These are phyloP conservation scores for Cataglyphis altisquamis DNA, from an alignment of 2,888 invertebrate species.

Conservation along the genomic window DNA sequence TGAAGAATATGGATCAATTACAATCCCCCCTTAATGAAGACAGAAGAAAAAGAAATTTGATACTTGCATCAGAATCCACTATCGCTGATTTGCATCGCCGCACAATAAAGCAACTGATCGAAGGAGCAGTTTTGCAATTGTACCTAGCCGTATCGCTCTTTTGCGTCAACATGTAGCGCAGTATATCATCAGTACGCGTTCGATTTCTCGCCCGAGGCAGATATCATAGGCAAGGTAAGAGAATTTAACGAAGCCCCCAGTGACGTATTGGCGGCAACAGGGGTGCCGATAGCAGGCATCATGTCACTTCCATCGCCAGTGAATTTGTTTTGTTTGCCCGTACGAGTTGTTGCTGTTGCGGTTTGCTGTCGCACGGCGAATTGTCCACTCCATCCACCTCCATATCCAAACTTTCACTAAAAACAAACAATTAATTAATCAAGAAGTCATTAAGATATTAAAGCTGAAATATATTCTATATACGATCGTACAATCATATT, in stretches of 20 bases:
- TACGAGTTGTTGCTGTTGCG: conserved; percentile 85
- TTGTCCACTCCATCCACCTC: conserved; percentile 83
- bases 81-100: conserved; percentile 57
- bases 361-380: conserved; percentile 84
- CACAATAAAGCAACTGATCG: conserved; percentile 68
- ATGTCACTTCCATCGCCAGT: conserved; percentile 89
- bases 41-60: conserved; percentile 61
- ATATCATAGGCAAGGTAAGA: conserved; percentile 80
- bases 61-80: conserved; percentile 68
- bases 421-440: conserved; percentile 60
- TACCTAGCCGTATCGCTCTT: conserved; percentile 73
- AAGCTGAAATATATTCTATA: background rate
- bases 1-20: conserved; percentile 45
- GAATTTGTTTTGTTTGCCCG: conserved; percentile 87
- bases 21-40: conserved; percentile 26
- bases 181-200: conserved; percentile 58
- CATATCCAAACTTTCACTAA: conserved; percentile 84
- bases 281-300: conserved; percentile 87
- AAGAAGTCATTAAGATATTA: background rate
- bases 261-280: conserved; percentile 83
- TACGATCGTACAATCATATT: background rate
- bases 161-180: conserved; percentile 62
- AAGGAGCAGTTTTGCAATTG: conserved; percentile 67
- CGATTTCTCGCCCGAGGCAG: conserved; percentile 76
- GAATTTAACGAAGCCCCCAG: conserved; percentile 84